Conservation (phyloP, 2,113 vertebrate genomes). For the Rhea americana region DNA sequence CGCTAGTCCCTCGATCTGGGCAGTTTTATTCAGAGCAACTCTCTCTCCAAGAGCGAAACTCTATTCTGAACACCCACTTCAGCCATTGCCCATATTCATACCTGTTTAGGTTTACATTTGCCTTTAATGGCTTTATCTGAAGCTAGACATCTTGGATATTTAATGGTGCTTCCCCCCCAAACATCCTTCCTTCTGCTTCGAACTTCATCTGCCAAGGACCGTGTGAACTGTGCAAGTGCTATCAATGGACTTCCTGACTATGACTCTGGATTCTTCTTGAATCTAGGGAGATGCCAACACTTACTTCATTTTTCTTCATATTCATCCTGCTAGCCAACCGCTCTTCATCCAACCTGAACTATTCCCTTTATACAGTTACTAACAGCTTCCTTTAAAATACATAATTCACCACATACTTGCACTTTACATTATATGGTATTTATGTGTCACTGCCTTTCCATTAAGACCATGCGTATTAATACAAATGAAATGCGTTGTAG, state of each 20-base stretch:
- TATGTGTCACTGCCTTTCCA: background rate
- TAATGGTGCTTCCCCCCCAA: background rate
- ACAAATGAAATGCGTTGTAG: background rate
- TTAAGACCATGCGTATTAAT: background rate
- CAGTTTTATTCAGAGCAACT: background rate
- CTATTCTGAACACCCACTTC: background rate
- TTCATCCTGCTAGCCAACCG: background rate
- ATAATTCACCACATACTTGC: background rate
- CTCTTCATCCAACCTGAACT: background rate
- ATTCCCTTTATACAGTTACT: background rate
- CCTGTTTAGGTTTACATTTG: no score
- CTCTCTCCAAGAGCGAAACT: background rate
- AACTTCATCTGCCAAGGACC: background rate
- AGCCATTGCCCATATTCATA: background rate
- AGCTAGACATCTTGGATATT: background rate
- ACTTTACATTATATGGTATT: background rate
- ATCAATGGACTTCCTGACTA: background rate
- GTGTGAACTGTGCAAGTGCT: fast-evolving
- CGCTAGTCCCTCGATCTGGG: background rate
- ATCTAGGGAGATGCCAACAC: background rate
- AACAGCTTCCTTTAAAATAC: background rate
- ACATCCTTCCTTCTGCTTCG: background rate
- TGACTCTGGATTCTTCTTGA: background rate
- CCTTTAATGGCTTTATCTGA: background rate
- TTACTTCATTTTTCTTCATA: background rate